These are phyloP conservation scores for Stegodyphus mimosarum DNA, from an alignment of 1,140 invertebrate genomes.

Conservation along the genomic window DNA sequence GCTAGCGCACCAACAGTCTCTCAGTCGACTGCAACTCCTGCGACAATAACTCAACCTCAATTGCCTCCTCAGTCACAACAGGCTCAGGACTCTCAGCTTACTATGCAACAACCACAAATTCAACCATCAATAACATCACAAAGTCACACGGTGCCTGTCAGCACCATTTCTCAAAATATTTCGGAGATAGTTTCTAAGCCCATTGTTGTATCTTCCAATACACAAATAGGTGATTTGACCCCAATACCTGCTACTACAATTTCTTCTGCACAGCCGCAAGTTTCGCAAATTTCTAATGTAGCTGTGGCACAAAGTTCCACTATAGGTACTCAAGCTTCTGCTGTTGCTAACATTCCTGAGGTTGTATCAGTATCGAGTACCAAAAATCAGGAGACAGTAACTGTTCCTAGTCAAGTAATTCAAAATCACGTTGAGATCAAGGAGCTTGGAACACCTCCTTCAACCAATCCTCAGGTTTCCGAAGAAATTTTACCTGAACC, in stretches of 20 bases:
- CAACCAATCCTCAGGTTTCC: conserved; percentile 24
- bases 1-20: not conserved
- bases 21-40: not conserved
- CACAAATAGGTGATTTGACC: conserved; percentile 16
- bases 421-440: conserved; percentile 44
- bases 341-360: conserved; percentile 40
- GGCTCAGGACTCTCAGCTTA: conserved; percentile 41
- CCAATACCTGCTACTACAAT: not conserved
- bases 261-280: conserved; percentile 4
- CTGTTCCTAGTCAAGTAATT: conserved; percentile 56
- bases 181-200: not conserved
- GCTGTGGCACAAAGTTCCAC: not conserved
- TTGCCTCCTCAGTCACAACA: conserved; percentile 17
- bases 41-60: not conserved
- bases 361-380: not conserved
- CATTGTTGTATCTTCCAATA: conserved; percentile 26
- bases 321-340: conserved; percentile 14
- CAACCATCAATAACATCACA: not conserved
- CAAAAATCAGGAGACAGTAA: conserved; percentile 15
- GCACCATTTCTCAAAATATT: not conserved
- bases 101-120: conserved; percentile 27
- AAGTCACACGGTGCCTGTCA: not conserved
- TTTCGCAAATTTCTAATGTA: not conserved
- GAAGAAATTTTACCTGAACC: conserved; percentile 38
- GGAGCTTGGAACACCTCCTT: conserved; percentile 45